These are phyloP conservation scores for Drosophila biarmipes DNA, from an alignment of 1,140 invertebrate species.

Conservation along the genomic window DNA sequence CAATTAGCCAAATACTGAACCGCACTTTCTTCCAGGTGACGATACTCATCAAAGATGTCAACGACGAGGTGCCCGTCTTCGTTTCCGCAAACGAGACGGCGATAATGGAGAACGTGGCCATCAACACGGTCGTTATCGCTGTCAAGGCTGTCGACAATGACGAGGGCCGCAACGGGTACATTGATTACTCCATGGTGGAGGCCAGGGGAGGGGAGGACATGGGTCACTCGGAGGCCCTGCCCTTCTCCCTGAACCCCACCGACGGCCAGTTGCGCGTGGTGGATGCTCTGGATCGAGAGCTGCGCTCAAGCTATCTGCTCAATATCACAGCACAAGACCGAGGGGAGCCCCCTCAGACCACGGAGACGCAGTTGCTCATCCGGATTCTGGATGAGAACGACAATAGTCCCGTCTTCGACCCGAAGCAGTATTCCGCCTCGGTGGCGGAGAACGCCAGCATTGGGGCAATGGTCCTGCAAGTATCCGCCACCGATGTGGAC, in stretches of 20 bases:
- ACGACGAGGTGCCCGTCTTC: slow-evolving; percentile 97
- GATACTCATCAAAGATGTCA: slow-evolving; percentile 95
- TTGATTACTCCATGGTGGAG: slow-evolving; percentile 93
- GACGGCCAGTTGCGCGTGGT: slow-evolving; percentile 94
- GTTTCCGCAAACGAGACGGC: slow-evolving; percentile 91
- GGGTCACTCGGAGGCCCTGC: slow-evolving; percentile 77
- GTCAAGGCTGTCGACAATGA: slow-evolving; percentile 96
- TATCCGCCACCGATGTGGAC: slow-evolving; percentile 96
- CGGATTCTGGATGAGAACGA: slow-evolving; percentile 96
- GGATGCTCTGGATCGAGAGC: slow-evolving; percentile 93
- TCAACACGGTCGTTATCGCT: slow-evolving; percentile 95
- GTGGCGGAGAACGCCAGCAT: slow-evolving; percentile 97
- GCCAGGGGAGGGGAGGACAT: slow-evolving; percentile 35
- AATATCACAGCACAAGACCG: slow-evolving; percentile 93
- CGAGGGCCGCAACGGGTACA: slow-evolving; percentile 96
- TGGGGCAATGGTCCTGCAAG: slow-evolving; percentile 94
- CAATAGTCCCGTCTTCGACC: slow-evolving; percentile 96
- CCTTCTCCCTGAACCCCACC: slow-evolving; percentile 93
- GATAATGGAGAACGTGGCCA: slow-evolving; percentile 93
- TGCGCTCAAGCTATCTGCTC: slow-evolving; percentile 91
- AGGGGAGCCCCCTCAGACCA: slow-evolving; percentile 92
- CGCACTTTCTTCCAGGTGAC: slow-evolving; percentile 88
- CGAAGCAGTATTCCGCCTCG: slow-evolving; percentile 93
- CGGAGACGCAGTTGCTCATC: slow-evolving; percentile 89
- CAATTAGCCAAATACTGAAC: slow-evolving; percentile 31